phyloP scores from a whole-genome alignment of 2,797 vertebrate species.

The Bovichtus diacanthus region DNA sequence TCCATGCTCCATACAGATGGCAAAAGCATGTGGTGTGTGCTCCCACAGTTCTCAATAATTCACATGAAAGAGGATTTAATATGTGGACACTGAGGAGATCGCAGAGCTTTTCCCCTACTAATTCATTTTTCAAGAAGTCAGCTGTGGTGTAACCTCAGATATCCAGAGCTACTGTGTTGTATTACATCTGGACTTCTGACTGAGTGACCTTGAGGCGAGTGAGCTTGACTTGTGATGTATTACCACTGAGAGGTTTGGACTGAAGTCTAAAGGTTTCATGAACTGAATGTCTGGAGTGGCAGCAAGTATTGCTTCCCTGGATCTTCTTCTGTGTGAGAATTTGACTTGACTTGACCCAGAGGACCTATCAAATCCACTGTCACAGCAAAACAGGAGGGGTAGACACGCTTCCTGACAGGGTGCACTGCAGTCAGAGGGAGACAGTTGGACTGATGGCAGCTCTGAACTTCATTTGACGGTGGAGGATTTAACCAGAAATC shows the following conservation, averaged over 20 bases:
- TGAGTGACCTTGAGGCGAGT: slow-evolving; percentile 46
- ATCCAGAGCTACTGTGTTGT: slow-evolving; percentile 9
- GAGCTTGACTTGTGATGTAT: slow-evolving; percentile 38
- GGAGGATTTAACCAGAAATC: slow-evolving; percentile 18
- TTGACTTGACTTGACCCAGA: slow-evolving; percentile 64
- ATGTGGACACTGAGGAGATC: slow-evolving; percentile 31
- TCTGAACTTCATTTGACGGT: slow-evolving; percentile 26
- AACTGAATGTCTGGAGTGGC: slow-evolving; percentile 48
- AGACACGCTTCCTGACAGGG: slow-evolving; percentile 48
- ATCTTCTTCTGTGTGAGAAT: slow-evolving; percentile 45
- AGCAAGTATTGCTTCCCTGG: slow-evolving; percentile 46
- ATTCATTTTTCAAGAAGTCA: slow-evolving; percentile 18
- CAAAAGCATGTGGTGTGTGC: slow-evolving; percentile 72
- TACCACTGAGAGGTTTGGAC: slow-evolving; percentile 26
- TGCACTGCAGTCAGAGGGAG: slow-evolving; percentile 24
- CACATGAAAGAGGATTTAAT: slow-evolving; percentile 72
- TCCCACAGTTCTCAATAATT: slow-evolving; percentile 70
- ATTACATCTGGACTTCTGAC: slow-evolving; percentile 35
- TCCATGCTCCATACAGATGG: slow-evolving; percentile 73
- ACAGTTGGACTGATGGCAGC: slow-evolving; percentile 18
- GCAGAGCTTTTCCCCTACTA: slow-evolving; percentile 13
- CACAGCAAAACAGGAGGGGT: slow-evolving; percentile 41
- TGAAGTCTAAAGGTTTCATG: slow-evolving; percentile 44
- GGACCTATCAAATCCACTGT: slow-evolving; percentile 66
- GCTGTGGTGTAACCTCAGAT: slow-evolving; percentile 29